phyloP scores from a whole-genome alignment of 64 coral and sea anemone species.

The Actinia tenebrosa region DNA sequence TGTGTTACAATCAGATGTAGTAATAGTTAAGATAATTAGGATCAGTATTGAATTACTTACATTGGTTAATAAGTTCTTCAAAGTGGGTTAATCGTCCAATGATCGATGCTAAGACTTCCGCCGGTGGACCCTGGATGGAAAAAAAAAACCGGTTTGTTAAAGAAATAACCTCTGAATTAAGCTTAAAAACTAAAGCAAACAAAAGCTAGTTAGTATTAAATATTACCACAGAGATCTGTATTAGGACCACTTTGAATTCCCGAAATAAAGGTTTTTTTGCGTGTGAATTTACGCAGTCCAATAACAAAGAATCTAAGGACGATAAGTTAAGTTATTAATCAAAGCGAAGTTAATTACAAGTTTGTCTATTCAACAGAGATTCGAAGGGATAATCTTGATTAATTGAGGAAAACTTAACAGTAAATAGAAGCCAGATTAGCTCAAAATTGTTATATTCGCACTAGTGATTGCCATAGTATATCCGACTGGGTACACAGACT shows the following conservation, averaged over 20 bases:
- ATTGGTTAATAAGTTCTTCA: slow-evolving; percentile 1
- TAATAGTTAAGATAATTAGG: neutral
- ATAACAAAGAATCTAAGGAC: neutral
- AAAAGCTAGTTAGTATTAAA: neutral
- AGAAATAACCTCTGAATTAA: neutral
- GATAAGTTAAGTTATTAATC: slow-evolving; percentile 2
- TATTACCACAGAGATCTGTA: neutral
- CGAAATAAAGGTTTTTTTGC: neutral
- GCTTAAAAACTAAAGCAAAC: neutral
- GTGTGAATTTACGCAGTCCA: neutral
- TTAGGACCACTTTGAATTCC: neutral
- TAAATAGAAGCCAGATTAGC: slow-evolving; percentile 4
- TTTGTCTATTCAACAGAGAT: neutral
- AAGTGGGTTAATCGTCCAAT: slow-evolving; percentile 18
- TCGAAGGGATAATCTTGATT: neutral
- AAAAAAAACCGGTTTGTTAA: neutral
- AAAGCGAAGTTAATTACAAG: neutral
- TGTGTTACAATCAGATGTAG: neutral
- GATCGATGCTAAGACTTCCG: slow-evolving; percentile 6
- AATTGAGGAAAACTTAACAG: slow-evolving; percentile 15
- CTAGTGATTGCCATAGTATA: neutral
- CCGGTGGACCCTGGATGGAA: neutral
- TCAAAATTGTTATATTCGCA: neutral
- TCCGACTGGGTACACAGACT: neutral
- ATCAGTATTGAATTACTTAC: slow-evolving; percentile 13